These are phyloP conservation scores for Quadroppia sp. DNA, from an alignment of 2,888 invertebrate genomes.

Conservation along the genomic window DNA sequence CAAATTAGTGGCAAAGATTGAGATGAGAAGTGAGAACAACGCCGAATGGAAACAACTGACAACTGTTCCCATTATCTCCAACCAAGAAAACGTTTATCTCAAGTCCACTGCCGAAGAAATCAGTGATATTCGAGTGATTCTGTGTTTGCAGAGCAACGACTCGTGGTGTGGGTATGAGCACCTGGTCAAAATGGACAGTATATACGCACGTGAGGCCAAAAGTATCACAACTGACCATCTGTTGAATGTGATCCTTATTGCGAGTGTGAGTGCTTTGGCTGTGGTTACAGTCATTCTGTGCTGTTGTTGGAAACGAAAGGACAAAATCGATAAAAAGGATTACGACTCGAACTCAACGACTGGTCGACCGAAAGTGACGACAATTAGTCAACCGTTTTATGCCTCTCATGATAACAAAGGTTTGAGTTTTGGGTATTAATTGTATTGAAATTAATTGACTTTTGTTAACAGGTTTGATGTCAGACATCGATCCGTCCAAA, in stretches of 20 bases:
- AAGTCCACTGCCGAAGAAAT: constrained; percentile 43
- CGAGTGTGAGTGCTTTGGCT: constrained; percentile 45
- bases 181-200: constrained; percentile 45
- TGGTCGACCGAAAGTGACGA: constrained; percentile 41
- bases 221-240: constrained; percentile 44
- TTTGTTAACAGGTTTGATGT: constrained; percentile 65
- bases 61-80: constrained; percentile 44
- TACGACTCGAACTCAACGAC: constrained; percentile 71
- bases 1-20: constrained; percentile 48
- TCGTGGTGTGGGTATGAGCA: constrained; percentile 55
- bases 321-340: constrained; percentile 64
- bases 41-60: constrained; percentile 47
- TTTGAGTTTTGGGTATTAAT: background rate
- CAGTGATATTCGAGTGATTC: constrained; percentile 65
- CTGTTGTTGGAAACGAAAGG: constrained; percentile 57
- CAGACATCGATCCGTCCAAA: constrained; percentile 76
- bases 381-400: constrained; percentile 44
- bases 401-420: constrained; percentile 44
- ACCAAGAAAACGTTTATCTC: constrained; percentile 45
- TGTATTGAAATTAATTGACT: constrained; percentile 13
- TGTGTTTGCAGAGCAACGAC: constrained; percentile 73
- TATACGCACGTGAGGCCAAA: constrained; percentile 36
- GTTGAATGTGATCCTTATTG: constrained; percentile 63
- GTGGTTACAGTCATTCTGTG: constrained; percentile 58
- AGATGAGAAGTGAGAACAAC: constrained; percentile 45